Evolutionary conservation across 2,888 invertebrate genomes (phyloP).

Genomic region (Drosophila quinaria): DNA sequence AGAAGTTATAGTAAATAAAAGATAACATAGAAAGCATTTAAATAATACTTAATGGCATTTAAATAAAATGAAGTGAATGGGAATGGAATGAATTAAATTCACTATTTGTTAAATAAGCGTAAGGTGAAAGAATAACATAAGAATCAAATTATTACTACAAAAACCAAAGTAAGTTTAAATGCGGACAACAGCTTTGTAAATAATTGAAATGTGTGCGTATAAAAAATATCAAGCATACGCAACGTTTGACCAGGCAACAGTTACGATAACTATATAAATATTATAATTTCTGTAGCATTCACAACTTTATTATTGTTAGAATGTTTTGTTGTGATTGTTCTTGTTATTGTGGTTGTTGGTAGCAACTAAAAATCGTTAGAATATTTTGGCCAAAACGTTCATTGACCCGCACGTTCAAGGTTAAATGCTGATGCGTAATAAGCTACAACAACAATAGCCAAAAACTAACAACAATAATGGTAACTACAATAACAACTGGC

Average conservation of each 20-base stretch:
- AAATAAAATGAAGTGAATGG: too few relatives aligned
- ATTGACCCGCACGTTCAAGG: conserved; percentile 82
- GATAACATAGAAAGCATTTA: background rate
- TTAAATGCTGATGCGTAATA: conserved; percentile 82
- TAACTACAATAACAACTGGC: conserved; percentile 37
- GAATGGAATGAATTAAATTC: background rate
- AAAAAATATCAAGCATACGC: conserved; percentile 57
- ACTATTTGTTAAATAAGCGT: background rate
- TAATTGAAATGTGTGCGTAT: conserved; percentile 5
- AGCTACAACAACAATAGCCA: conserved; percentile 47
- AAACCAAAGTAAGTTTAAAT: background rate
- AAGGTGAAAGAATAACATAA: too few relatives aligned
- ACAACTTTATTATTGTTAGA: conserved; percentile 48
- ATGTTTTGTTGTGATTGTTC: conserved; percentile 37
- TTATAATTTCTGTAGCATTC: conserved; percentile 51
- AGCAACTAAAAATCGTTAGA: conserved; percentile 69
- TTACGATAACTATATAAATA: conserved; percentile 24
- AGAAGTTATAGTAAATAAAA: background rate
- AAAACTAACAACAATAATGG: conserved; percentile 27
- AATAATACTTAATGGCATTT: background rate
- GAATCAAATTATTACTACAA: background rate
- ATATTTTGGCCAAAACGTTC: conserved; percentile 83
- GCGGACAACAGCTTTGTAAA: conserved; percentile 15
- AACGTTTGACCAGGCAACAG: conserved; percentile 23
- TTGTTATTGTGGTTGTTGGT: conserved; percentile 45